Evolutionary conservation across 2,113 vertebrate genomes (phyloP).

Genomic region (Hydrolagus affinis): DNA sequence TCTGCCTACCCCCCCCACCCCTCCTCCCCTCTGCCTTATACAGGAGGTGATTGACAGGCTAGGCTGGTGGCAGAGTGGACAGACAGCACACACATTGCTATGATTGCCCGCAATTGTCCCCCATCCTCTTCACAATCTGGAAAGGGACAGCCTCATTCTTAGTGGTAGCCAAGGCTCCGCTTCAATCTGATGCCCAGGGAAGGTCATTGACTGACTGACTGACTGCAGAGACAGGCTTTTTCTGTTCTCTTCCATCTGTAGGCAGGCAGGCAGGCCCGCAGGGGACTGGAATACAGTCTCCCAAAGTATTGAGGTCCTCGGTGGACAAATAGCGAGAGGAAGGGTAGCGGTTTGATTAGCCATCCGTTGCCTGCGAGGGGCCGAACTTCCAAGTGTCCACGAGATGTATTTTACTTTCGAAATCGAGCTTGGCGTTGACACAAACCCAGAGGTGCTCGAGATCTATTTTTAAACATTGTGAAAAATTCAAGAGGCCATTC

Average conservation of each 20-base stretch:
- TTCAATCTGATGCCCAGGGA: constrained; percentile 43
- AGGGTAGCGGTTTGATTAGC: not conserved
- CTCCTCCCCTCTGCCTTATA: constrained; percentile 34
- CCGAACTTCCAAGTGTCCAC: not conserved
- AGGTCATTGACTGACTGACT: constrained; percentile 23
- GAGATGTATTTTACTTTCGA: not conserved
- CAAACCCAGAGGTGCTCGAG: constrained; percentile 40
- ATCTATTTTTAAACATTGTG: constrained; percentile 56
- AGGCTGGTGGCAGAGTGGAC: constrained; percentile 57
- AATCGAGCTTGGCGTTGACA: constrained; percentile 34
- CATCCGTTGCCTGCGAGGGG: not conserved
- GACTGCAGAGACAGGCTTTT: constrained; percentile 32
- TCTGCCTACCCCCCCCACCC: constrained; percentile 48
- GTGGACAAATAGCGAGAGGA: not conserved
- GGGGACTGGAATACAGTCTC: not conserved
- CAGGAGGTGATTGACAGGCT: constrained; percentile 66
- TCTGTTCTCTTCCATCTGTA: constrained; percentile 23
- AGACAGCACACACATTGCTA: constrained; percentile 48
- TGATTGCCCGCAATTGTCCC: constrained; percentile 69
- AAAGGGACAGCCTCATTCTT: constrained; percentile 67
- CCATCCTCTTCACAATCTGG: constrained; percentile 58
- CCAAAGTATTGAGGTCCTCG: not conserved
- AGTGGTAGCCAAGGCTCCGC: constrained; percentile 47
- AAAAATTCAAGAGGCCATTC: constrained; percentile 48
- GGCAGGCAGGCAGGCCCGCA: not conserved